These are phyloP conservation scores for Anas platyrhynchos DNA, from an alignment of 2,113 vertebrate species.

Conservation along the genomic window DNA sequence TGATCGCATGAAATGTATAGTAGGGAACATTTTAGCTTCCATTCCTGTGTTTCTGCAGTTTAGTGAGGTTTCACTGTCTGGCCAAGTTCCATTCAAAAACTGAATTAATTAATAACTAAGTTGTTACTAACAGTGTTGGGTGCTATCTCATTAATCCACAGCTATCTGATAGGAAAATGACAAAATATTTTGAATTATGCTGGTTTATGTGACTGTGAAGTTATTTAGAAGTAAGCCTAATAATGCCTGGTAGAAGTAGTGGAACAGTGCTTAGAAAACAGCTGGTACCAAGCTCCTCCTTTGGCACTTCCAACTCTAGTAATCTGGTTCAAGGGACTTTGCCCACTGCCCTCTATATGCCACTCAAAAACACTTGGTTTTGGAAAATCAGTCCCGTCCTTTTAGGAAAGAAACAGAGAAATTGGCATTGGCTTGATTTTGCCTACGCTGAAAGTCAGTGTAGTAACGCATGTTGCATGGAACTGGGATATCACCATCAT, in stretches of 20 bases:
- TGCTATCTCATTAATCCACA: neutral
- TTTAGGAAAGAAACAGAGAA: neutral
- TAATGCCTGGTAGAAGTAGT: neutral
- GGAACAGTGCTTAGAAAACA: neutral
- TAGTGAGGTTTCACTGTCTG: neutral
- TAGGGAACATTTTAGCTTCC: neutral
- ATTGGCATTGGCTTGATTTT: neutral
- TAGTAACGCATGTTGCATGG: neutral
- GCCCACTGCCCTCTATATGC: neutral
- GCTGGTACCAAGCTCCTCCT: rapidly evolving
- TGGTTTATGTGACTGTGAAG: neutral
- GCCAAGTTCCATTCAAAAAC: neutral
- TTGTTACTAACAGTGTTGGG: neutral
- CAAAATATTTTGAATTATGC: neutral
- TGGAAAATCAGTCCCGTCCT: neutral
- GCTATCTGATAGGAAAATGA: neutral
- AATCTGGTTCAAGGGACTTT: neutral
- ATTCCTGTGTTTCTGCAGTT: neutral
- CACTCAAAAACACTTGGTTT: neutral
- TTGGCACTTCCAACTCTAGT: neutral
- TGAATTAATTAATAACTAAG: neutral
- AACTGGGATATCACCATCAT: neutral
- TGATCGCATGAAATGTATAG: neutral
- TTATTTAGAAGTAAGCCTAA: neutral
- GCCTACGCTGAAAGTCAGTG: rapidly evolving